Percentiles rank a stretch among this genome's conserved stretches.
Evolutionary conservation across 2,888 invertebrate genomes (phyloP).

Genomic region (Chymomyza procnemis): DNA sequence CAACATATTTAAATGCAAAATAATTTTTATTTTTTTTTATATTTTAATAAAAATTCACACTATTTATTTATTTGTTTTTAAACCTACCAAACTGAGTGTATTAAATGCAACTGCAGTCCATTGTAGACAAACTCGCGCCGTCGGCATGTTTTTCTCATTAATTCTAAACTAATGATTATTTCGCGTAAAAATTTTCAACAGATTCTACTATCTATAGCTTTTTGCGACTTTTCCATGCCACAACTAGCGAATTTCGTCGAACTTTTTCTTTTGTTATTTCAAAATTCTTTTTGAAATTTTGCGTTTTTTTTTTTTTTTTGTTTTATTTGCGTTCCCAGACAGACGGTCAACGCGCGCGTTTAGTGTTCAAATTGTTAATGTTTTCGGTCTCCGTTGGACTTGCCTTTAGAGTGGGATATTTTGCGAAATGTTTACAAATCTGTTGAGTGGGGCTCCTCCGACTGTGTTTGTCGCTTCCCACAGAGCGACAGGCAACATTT

Average conservation of each 20-base stretch:
- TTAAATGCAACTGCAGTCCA: conserved; percentile 70
- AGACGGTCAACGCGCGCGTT: conserved; percentile 38
- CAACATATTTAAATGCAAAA: no score
- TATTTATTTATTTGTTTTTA: neutral
- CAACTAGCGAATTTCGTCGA: neutral
- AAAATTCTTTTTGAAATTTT: neutral
- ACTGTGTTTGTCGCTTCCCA: conserved; percentile 17
- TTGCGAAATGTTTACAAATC: conserved; percentile 66
- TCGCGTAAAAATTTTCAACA: neutral
- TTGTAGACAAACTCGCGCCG: conserved; percentile 67
- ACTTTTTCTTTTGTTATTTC: neutral
- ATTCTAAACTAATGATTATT: neutral
- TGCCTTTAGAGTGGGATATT: conserved; percentile 35
- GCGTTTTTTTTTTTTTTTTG: neutral
- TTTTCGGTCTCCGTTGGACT: conserved; percentile 32
- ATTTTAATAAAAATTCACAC: neutral
- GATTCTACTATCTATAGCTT: neutral
- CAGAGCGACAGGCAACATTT: conserved; percentile 31
- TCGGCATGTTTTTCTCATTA: conserved; percentile 49
- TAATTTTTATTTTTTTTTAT: no score
- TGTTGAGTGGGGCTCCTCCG: conserved; percentile 53
- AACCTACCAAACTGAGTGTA: conserved; percentile 69
- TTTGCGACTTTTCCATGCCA: neutral
- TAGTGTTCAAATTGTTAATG: conserved; percentile 59
- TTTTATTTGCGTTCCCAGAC: conserved; percentile 4